A percentile compares a stretch with the other conserved stretches of the same genome.
Conservation (phyloP, 2,113 vertebrate genomes). For the Neodontobutis hainanensis region DNA sequence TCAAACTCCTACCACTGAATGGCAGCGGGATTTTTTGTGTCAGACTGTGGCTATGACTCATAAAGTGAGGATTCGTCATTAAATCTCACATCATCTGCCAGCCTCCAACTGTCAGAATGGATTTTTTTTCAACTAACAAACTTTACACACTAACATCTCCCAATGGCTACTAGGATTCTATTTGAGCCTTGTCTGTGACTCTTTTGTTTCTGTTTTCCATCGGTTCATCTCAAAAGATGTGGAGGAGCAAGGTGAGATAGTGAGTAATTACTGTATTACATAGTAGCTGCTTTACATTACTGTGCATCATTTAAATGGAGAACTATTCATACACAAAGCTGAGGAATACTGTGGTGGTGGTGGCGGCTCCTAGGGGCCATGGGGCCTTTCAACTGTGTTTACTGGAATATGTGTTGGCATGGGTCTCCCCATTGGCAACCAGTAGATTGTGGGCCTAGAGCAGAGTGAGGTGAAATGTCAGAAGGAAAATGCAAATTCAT, state of each 20-base stretch:
- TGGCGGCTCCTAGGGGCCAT: constrained; percentile 45
- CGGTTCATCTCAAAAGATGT: not conserved
- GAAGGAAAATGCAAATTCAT: constrained; percentile 69
- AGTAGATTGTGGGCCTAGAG: constrained; percentile 26
- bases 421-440: constrained; percentile 31
- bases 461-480: constrained; percentile 71
- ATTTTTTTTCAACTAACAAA: constrained; percentile 44
- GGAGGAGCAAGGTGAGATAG: constrained; percentile 4
- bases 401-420: constrained; percentile 63
- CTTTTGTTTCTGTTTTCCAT: constrained; percentile 15
- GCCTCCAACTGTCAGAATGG: constrained; percentile 32
- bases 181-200: constrained; percentile 13
- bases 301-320: not conserved
- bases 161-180: constrained; percentile 27
- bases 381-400: constrained; percentile 52
- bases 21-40: constrained; percentile 47
- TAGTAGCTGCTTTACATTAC: not conserved
- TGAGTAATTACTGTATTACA: constrained; percentile 3
- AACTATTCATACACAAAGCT: not conserved
- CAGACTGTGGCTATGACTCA: constrained; percentile 54
- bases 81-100: constrained; percentile 54
- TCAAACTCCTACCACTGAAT: constrained; percentile 54
- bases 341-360: constrained; percentile 13
- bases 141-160: constrained; percentile 45
- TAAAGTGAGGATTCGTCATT: constrained; percentile 44